Evolutionary conservation across 1,140 invertebrate species (phyloP).

Genomic region (Trypoxylus dichotomus): DNA sequence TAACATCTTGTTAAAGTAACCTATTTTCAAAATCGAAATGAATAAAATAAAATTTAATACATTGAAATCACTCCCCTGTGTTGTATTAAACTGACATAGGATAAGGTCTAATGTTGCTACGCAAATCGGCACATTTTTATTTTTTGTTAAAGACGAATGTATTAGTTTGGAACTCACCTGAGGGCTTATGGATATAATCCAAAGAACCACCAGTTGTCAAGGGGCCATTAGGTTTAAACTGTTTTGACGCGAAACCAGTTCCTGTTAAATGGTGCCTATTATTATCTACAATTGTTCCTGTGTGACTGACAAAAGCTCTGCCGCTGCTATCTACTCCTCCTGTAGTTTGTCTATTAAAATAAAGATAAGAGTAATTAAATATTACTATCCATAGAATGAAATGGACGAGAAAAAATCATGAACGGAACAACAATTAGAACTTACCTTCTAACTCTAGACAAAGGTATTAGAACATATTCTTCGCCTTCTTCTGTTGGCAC

Average conservation of each 20-base stretch:
- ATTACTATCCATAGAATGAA: too few relatives aligned
- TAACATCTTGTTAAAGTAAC: too few relatives aligned
- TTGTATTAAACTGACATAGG: too few relatives aligned
- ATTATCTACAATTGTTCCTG: slow-evolving; percentile 36
- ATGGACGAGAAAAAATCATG: too few relatives aligned
- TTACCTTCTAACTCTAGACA: neutral
- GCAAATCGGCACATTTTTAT: neutral
- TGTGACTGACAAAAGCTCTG: slow-evolving; percentile 29
- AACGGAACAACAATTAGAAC: neutral
- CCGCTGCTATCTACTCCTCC: neutral
- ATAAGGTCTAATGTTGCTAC: too few relatives aligned
- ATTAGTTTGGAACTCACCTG: slow-evolving; percentile 19
- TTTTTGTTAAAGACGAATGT: neutral
- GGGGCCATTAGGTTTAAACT: slow-evolving; percentile 34
- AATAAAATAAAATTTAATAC: too few relatives aligned
- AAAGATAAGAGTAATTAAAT: too few relatives aligned
- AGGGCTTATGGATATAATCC: slow-evolving; percentile 35
- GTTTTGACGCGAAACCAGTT: slow-evolving; percentile 33
- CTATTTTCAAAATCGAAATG: too few relatives aligned
- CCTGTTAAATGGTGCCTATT: slow-evolving; percentile 30
- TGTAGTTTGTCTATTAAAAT: slow-evolving; percentile 13
- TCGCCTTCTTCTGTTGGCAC: neutral
- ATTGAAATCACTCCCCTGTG: too few relatives aligned
- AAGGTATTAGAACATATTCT: slow-evolving; percentile 3
- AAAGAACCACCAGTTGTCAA: slow-evolving; percentile 32